Percentiles rank a stretch among this genome's conserved stretches.
These are phyloP conservation scores for Diplodus sargus DNA, from an alignment of 2,797 vertebrate species.

Conservation along the genomic window DNA sequence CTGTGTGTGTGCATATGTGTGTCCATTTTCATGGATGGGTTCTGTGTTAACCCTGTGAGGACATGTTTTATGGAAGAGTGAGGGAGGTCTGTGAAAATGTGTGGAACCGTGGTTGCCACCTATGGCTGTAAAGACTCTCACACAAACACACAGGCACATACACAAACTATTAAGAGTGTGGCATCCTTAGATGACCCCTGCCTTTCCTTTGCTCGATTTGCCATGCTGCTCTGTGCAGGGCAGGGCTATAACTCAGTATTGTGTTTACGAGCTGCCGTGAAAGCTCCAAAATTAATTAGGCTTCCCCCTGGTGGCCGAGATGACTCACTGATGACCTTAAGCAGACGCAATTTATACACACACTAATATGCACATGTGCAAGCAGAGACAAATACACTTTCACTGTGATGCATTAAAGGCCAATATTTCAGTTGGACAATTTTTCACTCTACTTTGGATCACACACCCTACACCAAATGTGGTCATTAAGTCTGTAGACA, in stretches of 20 bases:
- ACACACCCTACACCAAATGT: constrained; percentile 2
- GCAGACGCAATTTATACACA: constrained; percentile 35
- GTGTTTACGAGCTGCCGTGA: constrained; percentile 62
- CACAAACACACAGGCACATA: constrained; percentile 9
- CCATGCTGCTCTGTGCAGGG: constrained; percentile 38
- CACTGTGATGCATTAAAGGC: constrained; percentile 12
- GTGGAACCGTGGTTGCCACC: constrained; percentile 12
- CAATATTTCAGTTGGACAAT: constrained; percentile 19
- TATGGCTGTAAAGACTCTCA: constrained; percentile 34
- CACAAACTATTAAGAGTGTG: constrained; percentile 48
- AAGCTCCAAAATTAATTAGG: constrained; percentile 76
- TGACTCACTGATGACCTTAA: constrained; percentile 74
- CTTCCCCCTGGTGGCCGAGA: constrained; percentile 73
- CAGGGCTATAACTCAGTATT: constrained; percentile 53
- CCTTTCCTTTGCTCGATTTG: constrained; percentile 41
- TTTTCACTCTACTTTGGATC: constrained; percentile 36
- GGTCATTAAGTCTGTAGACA: constrained; percentile 48
- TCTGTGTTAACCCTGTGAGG: not conserved
- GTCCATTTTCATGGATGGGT: not conserved
- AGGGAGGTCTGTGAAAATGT: constrained; percentile 20
- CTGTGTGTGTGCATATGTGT: too few species aligned
- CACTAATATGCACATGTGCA: constrained; percentile 8
- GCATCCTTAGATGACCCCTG: constrained; percentile 61
- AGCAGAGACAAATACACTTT: constrained; percentile 14
- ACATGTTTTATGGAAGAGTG: constrained; percentile 15